Conservation (phyloP, 2,113 vertebrate species). For the Fregetta grallaria region DNA sequence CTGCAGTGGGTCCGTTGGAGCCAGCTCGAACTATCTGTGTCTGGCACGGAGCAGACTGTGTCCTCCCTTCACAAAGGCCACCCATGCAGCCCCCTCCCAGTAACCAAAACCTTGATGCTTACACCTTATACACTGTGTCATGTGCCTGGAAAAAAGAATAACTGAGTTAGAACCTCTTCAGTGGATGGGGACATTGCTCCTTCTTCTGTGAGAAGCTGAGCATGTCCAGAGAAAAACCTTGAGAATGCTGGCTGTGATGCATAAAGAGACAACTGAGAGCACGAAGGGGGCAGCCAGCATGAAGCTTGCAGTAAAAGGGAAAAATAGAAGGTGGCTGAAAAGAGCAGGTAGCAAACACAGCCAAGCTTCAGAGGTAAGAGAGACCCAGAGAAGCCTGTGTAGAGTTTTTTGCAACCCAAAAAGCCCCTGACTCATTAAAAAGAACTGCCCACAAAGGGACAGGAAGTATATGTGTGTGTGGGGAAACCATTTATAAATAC, state of each 20-base stretch:
- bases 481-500: neutral
- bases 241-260: neutral
- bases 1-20: rapidly evolving
- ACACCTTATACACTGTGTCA: neutral
- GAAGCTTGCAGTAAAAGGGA: neutral
- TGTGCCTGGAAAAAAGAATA: neutral
- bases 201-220: neutral
- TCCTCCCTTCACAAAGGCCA: neutral
- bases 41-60: rapidly evolving
- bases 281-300: neutral
- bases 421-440: neutral
- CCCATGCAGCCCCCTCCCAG: no score
- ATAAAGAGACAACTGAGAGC: neutral
- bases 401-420: neutral
- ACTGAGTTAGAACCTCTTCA: neutral
- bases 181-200: neutral
- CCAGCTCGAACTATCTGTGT: neutral
- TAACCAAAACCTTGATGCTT: neutral
- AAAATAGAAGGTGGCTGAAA: neutral
- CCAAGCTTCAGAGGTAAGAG: neutral
- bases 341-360: neutral
- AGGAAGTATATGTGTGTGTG: neutral
- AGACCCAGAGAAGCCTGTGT: neutral
- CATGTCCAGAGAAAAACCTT: neutral
- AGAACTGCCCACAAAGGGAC: neutral